Conservation (phyloP, 2,888 invertebrate genomes). For the Nephrotoma appendiculata region DNA sequence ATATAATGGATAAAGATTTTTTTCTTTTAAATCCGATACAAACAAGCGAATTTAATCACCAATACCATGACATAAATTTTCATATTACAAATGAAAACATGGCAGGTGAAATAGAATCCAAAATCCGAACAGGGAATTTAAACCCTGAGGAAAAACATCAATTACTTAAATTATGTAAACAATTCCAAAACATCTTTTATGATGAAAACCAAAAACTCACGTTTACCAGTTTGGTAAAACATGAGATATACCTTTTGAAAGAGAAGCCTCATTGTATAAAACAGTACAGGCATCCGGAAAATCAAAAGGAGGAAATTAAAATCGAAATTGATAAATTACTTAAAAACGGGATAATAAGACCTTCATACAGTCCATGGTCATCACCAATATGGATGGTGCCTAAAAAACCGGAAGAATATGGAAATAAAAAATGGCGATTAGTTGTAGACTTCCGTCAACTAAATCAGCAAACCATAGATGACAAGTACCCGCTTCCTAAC, state of each 20-base stretch:
- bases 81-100: not conserved
- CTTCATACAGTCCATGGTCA: slow-evolving; percentile 13
- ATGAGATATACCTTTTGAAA: not conserved
- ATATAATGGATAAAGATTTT: not conserved
- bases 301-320: not conserved
- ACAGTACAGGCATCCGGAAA: not conserved
- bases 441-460: slow-evolving; percentile 10
- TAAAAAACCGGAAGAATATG: slow-evolving; percentile 15
- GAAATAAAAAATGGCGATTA: slow-evolving; percentile 16
- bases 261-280: not conserved
- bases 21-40: not conserved
- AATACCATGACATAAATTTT: not conserved
- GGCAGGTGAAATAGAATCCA: not conserved
- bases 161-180: not conserved
- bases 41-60: not conserved
- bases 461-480: slow-evolving; percentile 15
- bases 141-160: not conserved
- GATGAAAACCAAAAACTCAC: not conserved
- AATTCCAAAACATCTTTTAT: not conserved
- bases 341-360: not conserved
- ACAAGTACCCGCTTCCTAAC: slow-evolving; percentile 17
- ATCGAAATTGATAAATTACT: not conserved
- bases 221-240: not conserved
- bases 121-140: not conserved
- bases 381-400: slow-evolving; percentile 11